Evolutionary conservation across 2,888 invertebrate species (phyloP), one percentile per base, ranked within the genome.

Genomic region (Diplazon laetatorius): DNA sequence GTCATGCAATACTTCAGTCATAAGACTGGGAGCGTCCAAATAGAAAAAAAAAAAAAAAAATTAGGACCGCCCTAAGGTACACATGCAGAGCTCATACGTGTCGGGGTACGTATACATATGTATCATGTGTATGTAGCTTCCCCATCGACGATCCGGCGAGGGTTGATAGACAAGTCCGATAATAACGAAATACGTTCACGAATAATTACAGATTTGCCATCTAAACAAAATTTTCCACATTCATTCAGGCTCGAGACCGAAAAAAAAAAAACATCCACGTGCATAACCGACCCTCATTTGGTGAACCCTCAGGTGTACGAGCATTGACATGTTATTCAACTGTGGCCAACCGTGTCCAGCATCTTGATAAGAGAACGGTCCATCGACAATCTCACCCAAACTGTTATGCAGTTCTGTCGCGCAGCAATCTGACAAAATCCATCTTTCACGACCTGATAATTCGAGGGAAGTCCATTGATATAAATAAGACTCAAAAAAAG

Each of bases 311-410:
- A 66, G 65, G 65, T 66, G 65, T 39, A 66, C 50, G 25, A 22
- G 14, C 4, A 14, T 52, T 10, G 22, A 25, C 22, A 52, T 14
- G 46, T 60, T 63, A 75, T 75, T 69, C 75, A 75, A 75, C 69
- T 75, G 14, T 9, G 20, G 35, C 12, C 35, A 52, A 5, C 12
- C n/a, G 46, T 57, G 50, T 65, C 16, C 63, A 69, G 35, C 22
- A 71, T 76, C 65, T 35, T n/a, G 50, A 76, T 66, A 71, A 55
- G 22, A n/a, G 3, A 55, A 42, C 25, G 63, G 20, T 63, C 48
- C 12, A 16, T 20, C 22, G 44, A 39, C 14, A 44, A 69, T 69
- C 52, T 18, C 22, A 3, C 46, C 44, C 22, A 52, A 30, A 4
- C 8, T 10, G 20, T 3, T 10, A 46, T 14, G 37, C 42, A 42